phyloP scores from a whole-genome alignment of 2,797 vertebrate species.

The Petrocephalus schoutedeni region DNA sequence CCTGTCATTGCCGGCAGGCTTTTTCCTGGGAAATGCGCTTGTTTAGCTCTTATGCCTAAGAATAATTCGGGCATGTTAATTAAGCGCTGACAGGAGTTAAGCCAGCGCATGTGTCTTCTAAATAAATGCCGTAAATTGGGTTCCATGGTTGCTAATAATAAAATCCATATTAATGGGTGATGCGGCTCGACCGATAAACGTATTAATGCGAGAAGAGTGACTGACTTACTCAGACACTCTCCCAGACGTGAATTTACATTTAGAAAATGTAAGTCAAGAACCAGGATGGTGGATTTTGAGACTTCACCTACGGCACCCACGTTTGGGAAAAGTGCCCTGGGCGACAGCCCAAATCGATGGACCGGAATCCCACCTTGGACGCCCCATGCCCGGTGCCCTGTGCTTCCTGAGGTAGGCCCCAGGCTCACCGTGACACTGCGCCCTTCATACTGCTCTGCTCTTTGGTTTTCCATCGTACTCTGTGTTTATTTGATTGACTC shows the following conservation, averaged over 20 bases:
- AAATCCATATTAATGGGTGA: not conserved
- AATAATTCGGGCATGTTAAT: slow-evolving; percentile 12
- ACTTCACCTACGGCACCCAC: not conserved
- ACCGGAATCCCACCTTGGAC: not conserved
- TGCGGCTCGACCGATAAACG: not conserved
- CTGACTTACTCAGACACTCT: not conserved
- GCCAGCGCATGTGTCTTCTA: not conserved
- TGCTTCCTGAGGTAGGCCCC: not conserved
- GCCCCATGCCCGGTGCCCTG: not conserved
- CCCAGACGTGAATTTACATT: not conserved
- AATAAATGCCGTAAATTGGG: slow-evolving; percentile 3
- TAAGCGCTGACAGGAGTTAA: not conserved
- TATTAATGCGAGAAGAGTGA: not conserved
- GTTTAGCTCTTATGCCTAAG: not conserved
- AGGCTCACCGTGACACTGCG: not conserved
- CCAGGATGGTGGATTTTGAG: not conserved
- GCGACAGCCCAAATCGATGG: not conserved
- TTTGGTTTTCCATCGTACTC: not conserved
- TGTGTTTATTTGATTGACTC: not conserved
- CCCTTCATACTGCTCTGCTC: not conserved
- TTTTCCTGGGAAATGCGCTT: not conserved
- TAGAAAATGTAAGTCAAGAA: not conserved
- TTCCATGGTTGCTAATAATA: not conserved
- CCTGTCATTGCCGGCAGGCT: not conserved
- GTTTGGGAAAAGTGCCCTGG: not conserved